Evolutionary conservation across 2,113 vertebrate genomes (phyloP).

Genomic region (Rhodinocichla rosea): DNA sequence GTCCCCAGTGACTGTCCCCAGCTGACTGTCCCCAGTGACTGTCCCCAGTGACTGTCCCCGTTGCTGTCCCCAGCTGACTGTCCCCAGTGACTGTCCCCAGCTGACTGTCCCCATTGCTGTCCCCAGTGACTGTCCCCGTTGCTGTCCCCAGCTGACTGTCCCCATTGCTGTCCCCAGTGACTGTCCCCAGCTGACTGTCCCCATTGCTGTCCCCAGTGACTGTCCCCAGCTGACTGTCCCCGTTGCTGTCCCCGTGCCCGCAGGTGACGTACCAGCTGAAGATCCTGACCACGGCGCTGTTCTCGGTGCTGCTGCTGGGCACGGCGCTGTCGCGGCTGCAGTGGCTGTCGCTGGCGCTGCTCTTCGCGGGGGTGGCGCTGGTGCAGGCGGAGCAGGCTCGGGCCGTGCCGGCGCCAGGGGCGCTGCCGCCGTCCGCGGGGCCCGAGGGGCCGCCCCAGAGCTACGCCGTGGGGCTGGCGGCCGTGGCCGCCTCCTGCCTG

Average conservation of each 20-base stretch:
- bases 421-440: accelerated
- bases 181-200: background rate
- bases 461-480: background rate
- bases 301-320: background rate
- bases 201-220: background rate
- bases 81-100: no score
- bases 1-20: no score
- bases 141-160: background rate
- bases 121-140: background rate
- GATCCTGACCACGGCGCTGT: background rate
- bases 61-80: no score
- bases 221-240: background rate
- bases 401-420: background rate
- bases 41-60: no score
- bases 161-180: no score
- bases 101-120: no score
- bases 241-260: background rate
- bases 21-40: background rate
- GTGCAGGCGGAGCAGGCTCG: background rate
- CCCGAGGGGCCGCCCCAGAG: background rate
- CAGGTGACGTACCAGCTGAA: background rate
- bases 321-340: background rate
- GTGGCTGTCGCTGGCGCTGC: background rate
- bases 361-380: background rate
- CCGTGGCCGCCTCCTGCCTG: background rate